Conservation (phyloP, 2,113 vertebrate genomes). For the Strix aluco region DNA sequence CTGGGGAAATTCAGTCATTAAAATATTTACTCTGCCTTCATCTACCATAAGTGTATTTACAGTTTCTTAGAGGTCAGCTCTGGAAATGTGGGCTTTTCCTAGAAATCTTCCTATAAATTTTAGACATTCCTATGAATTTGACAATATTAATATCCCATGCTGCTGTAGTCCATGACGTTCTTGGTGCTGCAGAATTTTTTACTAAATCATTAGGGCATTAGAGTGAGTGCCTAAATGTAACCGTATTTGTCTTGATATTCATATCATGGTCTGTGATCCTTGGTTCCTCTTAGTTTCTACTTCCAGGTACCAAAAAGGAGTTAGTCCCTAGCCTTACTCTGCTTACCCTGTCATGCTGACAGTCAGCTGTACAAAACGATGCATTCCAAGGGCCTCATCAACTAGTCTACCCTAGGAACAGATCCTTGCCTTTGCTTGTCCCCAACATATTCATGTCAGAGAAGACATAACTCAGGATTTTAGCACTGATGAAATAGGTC, state of each 20-base stretch:
- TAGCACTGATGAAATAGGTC: background rate
- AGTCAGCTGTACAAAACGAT: background rate
- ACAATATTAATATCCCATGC: background rate
- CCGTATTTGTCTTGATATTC: background rate
- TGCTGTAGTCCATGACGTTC: background rate
- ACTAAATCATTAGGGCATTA: background rate
- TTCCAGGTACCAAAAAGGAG: background rate
- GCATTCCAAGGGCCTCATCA: fast-evolving
- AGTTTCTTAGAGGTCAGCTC: background rate
- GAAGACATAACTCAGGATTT: background rate
- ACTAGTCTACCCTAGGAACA: background rate
- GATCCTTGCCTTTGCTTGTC: background rate
- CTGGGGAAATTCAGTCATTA: background rate
- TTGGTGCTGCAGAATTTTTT: background rate
- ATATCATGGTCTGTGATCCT: fast-evolving
- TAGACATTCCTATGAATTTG: background rate
- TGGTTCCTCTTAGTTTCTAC: background rate
- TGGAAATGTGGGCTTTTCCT: background rate
- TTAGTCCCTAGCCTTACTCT: background rate
- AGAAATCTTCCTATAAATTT: background rate
- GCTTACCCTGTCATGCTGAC: background rate
- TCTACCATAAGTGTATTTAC: background rate
- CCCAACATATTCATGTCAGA: fast-evolving
- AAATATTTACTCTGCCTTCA: background rate
- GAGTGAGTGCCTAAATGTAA: background rate